Conservation (phyloP, 2,888 invertebrate species). For the Adineta ricciae region DNA sequence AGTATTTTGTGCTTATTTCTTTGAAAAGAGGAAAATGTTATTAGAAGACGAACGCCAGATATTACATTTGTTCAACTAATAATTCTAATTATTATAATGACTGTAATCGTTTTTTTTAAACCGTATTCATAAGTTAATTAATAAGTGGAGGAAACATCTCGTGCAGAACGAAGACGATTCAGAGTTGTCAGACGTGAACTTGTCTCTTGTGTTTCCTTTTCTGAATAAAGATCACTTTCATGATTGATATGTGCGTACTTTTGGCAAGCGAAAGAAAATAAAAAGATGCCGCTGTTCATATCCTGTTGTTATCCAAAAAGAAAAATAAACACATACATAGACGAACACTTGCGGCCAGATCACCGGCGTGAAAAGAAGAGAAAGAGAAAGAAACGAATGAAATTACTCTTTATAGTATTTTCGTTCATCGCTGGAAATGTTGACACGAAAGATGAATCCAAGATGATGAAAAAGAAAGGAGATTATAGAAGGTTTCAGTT, state of each 20-base stretch:
- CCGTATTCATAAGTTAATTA: too few relatives aligned
- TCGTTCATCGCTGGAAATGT: not conserved
- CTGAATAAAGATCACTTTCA: not conserved
- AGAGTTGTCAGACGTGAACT: too few relatives aligned
- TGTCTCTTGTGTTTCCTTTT: not conserved
- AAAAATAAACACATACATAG: not conserved
- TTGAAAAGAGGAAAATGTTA: too few relatives aligned
- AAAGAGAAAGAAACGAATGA: not conserved
- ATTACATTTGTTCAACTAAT: too few relatives aligned
- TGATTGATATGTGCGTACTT: too few relatives aligned
- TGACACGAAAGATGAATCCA: not conserved
- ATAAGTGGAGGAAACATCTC: too few relatives aligned
- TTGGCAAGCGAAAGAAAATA: not conserved
- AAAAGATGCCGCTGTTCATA: not conserved
- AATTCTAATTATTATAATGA: too few relatives aligned
- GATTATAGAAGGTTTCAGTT: not conserved
- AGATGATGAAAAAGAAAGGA: not conserved
- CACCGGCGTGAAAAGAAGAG: not conserved
- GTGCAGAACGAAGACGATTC: too few relatives aligned
- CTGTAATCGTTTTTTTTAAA: too few relatives aligned
- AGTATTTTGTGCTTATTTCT: too few relatives aligned
- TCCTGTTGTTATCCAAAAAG: slow-evolving; percentile 6
- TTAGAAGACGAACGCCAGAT: too few relatives aligned
- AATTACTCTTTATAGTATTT: not conserved
- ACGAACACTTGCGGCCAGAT: not conserved